A percentile compares a stretch with the other conserved stretches of the same genome.
Conservation (phyloP, 2,113 vertebrate genomes). For the Solenodon paradoxus region DNA sequence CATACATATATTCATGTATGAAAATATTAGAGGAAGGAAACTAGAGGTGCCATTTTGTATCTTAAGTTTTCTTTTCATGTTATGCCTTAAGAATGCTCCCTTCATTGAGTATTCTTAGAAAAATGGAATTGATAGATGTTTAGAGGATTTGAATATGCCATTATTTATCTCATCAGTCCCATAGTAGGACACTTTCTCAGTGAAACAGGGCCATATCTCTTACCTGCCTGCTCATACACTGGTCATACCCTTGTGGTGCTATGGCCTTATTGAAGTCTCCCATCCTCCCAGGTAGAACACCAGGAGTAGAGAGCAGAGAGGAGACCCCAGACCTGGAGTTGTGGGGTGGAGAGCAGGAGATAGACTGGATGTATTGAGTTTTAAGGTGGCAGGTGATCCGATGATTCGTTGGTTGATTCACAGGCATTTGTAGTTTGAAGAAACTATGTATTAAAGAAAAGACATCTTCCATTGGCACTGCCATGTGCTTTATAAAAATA, state of each 20-base stretch:
- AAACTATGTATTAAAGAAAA: not conserved
- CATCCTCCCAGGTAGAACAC: not conserved
- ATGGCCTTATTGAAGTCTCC: not conserved
- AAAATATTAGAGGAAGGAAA: not conserved
- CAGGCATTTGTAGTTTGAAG: not conserved
- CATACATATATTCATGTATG: not conserved
- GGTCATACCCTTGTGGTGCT: too few relatives aligned
- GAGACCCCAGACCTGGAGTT: not conserved
- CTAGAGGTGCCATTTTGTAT: not conserved
- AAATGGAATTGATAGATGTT: not conserved
- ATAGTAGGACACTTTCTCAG: not conserved
- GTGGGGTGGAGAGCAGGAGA: too few relatives aligned
- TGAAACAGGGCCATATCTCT: not conserved
- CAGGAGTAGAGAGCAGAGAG: not conserved
- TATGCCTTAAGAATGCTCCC: not conserved
- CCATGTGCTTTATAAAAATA: accelerated
- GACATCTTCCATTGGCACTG: not conserved
- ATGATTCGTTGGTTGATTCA: not conserved
- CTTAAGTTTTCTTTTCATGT: not conserved
- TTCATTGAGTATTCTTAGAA: not conserved
- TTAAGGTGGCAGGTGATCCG: not conserved
- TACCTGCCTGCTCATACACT: not conserved
- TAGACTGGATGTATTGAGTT: not conserved
- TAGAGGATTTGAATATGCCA: not conserved
- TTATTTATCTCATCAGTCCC: not conserved